phyloP scores from a whole-genome alignment of 1,140 invertebrate species.

The Papilio dardanus region DNA sequence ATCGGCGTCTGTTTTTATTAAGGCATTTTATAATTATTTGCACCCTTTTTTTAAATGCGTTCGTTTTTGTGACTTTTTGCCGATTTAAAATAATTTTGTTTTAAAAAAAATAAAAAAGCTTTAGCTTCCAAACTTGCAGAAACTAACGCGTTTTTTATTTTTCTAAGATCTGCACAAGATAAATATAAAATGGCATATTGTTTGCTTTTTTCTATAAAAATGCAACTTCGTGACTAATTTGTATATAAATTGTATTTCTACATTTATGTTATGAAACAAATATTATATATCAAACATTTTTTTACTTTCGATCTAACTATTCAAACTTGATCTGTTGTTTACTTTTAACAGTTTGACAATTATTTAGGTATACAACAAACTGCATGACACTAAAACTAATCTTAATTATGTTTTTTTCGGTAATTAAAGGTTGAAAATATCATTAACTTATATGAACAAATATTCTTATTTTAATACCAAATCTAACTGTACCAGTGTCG shows the following conservation, averaged over 20 bases:
- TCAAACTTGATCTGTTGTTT: background rate
- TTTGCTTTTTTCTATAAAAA: slow-evolving; percentile 33
- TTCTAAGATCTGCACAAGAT: background rate
- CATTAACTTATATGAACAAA: background rate
- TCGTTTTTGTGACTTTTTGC: background rate
- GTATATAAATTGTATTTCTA: background rate
- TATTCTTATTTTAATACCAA: background rate
- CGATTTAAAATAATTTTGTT: background rate
- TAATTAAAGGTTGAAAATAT: background rate
- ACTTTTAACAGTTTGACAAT: background rate
- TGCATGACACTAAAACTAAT: background rate
- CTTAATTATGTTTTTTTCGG: background rate
- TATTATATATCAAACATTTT: too few species aligned
- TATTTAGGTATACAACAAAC: background rate
- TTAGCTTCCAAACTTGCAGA: background rate
- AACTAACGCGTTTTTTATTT: background rate
- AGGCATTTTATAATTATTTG: slow-evolving; percentile 8
- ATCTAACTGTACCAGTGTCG: background rate
- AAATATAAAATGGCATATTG: slow-evolving; percentile 9
- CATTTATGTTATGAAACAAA: background rate
- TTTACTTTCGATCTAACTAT: too few species aligned
- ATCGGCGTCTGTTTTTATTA: slow-evolving; percentile 23
- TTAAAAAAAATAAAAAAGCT: too few species aligned
- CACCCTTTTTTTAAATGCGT: background rate
- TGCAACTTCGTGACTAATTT: slow-evolving; percentile 4